Evolutionary conservation across 2,113 vertebrate genomes (phyloP).

Genomic region (Melanerpes aurifrons): DNA sequence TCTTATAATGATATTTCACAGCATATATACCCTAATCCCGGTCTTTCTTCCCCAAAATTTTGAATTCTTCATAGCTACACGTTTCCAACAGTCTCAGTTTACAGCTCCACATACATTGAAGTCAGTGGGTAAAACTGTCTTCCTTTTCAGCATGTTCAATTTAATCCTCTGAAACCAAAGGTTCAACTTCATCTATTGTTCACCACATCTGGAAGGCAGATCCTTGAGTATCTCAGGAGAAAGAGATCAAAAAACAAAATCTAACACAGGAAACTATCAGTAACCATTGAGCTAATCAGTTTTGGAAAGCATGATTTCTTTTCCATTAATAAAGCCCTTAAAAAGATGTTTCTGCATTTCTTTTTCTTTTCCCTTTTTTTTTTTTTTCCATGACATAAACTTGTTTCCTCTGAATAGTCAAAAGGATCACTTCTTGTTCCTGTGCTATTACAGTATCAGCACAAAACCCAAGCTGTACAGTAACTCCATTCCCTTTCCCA

Average conservation of each 20-base stretch:
- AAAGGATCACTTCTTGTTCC: background rate
- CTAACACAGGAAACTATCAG: background rate
- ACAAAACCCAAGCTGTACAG: background rate
- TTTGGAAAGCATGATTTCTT: background rate
- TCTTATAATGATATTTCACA: background rate
- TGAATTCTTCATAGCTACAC: background rate
- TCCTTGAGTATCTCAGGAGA: background rate
- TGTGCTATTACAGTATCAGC: background rate
- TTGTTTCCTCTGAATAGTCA: background rate
- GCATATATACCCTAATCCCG: background rate
- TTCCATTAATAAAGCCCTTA: background rate
- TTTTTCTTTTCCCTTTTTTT: background rate
- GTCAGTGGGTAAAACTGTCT: background rate
- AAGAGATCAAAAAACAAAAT: background rate
- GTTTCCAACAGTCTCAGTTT: background rate
- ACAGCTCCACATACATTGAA: background rate
- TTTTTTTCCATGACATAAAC: background rate
- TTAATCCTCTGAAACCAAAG: background rate
- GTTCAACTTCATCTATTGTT: background rate
- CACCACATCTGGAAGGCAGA: background rate
- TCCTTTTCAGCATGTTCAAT: background rate
- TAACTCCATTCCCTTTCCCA: background rate
- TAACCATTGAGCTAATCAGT: background rate
- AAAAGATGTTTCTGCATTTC: background rate
- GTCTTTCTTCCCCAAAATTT: background rate